Evolutionary conservation across 2,888 invertebrate genomes (phyloP).

Genomic region (Cyclophora albipunctata): DNA sequence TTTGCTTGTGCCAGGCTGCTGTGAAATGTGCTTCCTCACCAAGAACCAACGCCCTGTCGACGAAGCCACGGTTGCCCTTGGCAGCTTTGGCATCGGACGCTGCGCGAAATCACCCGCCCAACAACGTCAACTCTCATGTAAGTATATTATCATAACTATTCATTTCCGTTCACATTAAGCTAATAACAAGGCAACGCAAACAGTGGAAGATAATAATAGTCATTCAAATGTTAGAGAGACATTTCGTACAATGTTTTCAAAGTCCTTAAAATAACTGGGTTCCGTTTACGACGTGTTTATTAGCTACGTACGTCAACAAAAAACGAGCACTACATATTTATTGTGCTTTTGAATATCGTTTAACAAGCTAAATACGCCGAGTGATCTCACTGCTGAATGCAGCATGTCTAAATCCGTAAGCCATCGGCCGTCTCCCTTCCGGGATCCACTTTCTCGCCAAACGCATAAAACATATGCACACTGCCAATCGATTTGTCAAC

Average conservation of each 20-base stretch:
- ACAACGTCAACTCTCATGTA: conserved; percentile 70
- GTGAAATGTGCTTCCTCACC: conserved; percentile 71
- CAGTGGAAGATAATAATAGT: too few relatives aligned
- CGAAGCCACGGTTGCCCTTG: conserved; percentile 63
- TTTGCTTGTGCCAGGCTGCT: conserved; percentile 53
- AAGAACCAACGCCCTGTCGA: conserved; percentile 67
- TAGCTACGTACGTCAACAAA: conserved; percentile 18
- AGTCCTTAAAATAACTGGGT: conserved; percentile 16
- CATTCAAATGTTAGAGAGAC: too few relatives aligned
- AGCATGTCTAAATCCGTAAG: conserved; percentile 62
- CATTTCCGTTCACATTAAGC: background rate
- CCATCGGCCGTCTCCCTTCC: conserved; percentile 52
- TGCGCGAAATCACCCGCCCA: conserved; percentile 62
- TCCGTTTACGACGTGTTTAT: conserved; percentile 18
- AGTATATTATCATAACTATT: conserved; percentile 27
- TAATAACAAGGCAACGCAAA: background rate
- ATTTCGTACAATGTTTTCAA: conserved; percentile 1
- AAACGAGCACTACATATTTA: conserved; percentile 12
- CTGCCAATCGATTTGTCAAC: conserved; percentile 62
- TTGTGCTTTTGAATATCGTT: conserved; percentile 22
- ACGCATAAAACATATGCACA: conserved; percentile 62
- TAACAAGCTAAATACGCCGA: conserved; percentile 41
- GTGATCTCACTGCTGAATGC: conserved; percentile 68
- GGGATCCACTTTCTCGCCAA: conserved; percentile 61
- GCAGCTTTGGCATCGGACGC: conserved; percentile 59